These are phyloP conservation scores for Chionomys nivalis DNA, from an alignment of 2,113 vertebrate genomes.

Conservation along the genomic window DNA sequence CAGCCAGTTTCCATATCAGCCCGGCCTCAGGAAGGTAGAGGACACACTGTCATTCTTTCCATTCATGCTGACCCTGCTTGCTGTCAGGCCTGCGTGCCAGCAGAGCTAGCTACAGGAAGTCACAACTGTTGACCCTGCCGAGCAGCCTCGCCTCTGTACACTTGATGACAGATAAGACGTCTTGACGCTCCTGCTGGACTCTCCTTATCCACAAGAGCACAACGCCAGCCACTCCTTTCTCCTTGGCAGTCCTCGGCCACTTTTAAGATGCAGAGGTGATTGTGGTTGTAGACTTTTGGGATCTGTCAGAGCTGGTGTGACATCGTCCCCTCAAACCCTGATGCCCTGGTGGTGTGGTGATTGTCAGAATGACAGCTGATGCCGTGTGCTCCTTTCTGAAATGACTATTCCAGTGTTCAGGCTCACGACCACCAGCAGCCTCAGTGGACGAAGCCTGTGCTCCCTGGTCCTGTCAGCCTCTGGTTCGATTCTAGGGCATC, in stretches of 20 bases:
- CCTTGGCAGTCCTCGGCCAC: not conserved
- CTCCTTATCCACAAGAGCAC: not conserved
- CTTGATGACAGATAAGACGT: not conserved
- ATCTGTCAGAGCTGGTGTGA: not conserved
- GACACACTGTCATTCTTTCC: constrained; percentile 80
- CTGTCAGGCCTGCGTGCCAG: constrained; percentile 44
- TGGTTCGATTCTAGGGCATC: not conserved
- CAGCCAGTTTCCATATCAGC: constrained; percentile 79
- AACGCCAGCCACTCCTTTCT: not conserved
- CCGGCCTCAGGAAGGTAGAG: constrained; percentile 70
- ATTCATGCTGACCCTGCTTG: constrained; percentile 31
- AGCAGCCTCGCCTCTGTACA: not conserved
- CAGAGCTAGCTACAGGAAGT: constrained; percentile 46
- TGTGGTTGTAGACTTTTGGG: not conserved
- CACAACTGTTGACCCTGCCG: not conserved
- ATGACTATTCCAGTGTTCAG: not conserved
- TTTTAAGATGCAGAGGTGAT: not conserved
- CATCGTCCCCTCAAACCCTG: not conserved
- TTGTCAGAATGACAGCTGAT: not conserved
- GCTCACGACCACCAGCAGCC: not conserved
- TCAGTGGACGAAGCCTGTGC: fast-evolving
- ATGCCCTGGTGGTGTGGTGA: not conserved
- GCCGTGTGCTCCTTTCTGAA: not conserved
- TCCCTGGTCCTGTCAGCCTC: not conserved
- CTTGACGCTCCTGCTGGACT: not conserved